Evolutionary conservation across 2,888 invertebrate genomes (phyloP).

Genomic region (Chalcosyrphus nemorum): DNA sequence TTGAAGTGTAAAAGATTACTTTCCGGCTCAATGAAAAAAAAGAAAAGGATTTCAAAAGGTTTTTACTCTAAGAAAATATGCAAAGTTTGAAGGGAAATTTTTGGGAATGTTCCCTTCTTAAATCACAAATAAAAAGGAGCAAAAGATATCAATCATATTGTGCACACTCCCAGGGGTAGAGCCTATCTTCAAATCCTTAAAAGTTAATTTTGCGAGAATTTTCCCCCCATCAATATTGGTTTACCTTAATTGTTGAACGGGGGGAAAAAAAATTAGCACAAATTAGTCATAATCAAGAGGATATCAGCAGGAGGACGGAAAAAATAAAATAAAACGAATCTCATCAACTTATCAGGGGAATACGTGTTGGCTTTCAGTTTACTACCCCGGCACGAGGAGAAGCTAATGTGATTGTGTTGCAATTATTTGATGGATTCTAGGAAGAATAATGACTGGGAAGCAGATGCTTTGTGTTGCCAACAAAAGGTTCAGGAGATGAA

Average conservation of each 20-base stretch:
- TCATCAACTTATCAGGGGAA: background rate
- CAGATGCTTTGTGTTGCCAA: background rate
- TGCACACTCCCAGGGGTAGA: too few species aligned
- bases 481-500: background rate
- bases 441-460: background rate
- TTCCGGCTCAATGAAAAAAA: too few species aligned
- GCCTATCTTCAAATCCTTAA: background rate
- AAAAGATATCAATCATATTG: too few species aligned
- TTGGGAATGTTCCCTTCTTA: too few species aligned
- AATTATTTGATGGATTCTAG: background rate
- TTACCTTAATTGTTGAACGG: background rate
- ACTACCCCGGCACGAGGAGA: background rate
- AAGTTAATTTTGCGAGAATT: background rate
- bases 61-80: too few species aligned
- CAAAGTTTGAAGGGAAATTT: too few species aligned
- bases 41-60: too few species aligned
- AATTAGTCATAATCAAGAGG: slow-evolving; percentile 18
- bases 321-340: too few species aligned
- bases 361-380: background rate
- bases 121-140: too few species aligned
- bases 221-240: background rate
- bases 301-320: too few species aligned
- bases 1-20: too few species aligned
- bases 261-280: slow-evolving; percentile 1
- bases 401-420: background rate